Conservation (phyloP, 2,113 vertebrate species). For the Madoqua kirkii region DNA sequence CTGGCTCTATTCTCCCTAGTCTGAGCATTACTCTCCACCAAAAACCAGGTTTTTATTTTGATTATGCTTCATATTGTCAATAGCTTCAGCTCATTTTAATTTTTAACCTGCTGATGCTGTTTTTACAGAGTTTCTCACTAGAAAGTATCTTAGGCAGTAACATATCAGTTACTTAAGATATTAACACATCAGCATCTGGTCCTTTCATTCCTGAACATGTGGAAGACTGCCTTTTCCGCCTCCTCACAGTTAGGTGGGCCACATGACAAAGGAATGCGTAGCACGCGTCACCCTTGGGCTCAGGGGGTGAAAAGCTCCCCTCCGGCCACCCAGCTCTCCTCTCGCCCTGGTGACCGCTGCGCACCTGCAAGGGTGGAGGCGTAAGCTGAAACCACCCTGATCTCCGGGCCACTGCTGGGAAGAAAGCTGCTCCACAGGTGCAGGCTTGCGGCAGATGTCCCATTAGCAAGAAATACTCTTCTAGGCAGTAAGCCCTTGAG, state of each 20-base stretch:
- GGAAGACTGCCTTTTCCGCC: neutral
- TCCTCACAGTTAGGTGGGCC: neutral
- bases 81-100: neutral
- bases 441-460: neutral
- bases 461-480: neutral
- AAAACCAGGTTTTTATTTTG: neutral
- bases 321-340: neutral
- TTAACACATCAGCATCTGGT: neutral
- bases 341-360: neutral
- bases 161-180: neutral
- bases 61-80: neutral
- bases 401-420: neutral
- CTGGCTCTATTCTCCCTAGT: neutral
- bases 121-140: neutral
- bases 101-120: neutral
- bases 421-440: neutral
- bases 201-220: neutral
- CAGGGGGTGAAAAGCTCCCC: neutral
- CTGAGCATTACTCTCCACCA: neutral
- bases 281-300: neutral
- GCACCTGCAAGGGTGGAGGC: accelerated
- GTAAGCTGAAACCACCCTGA: neutral
- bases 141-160: neutral
- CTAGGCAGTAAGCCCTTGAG: neutral
- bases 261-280: neutral